Base-by-base conservation (phyloP, 2,888 invertebrate species). In the Oithona nana region DNA sequence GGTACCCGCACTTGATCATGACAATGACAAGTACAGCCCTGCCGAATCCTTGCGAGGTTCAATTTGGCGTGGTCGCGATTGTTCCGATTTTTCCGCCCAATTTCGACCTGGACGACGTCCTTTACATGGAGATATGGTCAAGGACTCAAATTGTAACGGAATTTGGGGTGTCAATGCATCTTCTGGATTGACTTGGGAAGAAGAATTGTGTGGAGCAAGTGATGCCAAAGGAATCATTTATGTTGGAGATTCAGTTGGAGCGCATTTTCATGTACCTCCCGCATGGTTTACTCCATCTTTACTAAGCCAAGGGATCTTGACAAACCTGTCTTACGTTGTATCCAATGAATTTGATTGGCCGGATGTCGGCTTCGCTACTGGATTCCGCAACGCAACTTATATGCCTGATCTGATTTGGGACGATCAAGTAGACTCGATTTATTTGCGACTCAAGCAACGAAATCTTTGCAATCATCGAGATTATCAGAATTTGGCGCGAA, bases 271-370 rank as follows among this genome's bases (percentile, higher is more conserved):
- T 66, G 70, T 76, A 58, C 77, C 77, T 1, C 70, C 73, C 61
- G 3, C 54, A 20, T 54, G 54, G 54, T 54, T 54, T 26, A 54
- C 54, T 24, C 54, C 54, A 26, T 16, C 3, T 3, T 20, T 24
- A 26, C 54, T 64, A 26, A 67, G 65, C 8, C 66, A 73, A 72
- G 70, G 69, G 24, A 68, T 68, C 2, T 69, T 75, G 65, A 68
- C 73, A 63, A 70, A 73, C 64, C 65, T 73, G 20, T 70, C 71
- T 2, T 71, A 70, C 65, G 71, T 74, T n/a, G 50, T 75, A 30
- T 71, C 75, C 65, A 75, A 77, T 68, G 76, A 76, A 66, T 63
- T 76, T 16, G 76, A 77, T 66, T 77, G 77, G 77, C 77, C 77
- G 4, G 73, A 76, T 67, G 68, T 74, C 52, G 76, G 77, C 6